Conservation (phyloP, 2,113 vertebrate genomes). For the Noturus placidus region DNA sequence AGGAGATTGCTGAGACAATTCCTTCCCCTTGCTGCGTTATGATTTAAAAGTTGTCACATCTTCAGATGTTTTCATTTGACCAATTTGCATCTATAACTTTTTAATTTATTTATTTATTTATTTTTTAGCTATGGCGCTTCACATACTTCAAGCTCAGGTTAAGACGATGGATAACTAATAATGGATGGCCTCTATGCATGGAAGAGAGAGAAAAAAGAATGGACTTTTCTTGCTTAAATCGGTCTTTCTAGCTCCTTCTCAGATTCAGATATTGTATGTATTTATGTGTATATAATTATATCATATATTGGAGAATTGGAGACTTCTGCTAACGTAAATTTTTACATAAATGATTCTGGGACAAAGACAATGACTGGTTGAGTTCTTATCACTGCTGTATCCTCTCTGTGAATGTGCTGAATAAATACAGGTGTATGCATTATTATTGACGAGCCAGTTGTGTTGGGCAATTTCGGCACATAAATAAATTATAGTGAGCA, state of each 20-base stretch:
- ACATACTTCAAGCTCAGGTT: background rate
- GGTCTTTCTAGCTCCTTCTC: background rate
- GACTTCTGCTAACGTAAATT: background rate
- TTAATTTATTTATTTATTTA: background rate
- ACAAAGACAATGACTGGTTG: background rate
- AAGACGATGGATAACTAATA: background rate
- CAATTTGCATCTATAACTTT: background rate
- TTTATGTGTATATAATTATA: background rate
- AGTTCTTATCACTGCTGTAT: background rate
- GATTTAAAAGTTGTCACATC: background rate
- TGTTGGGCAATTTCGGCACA: background rate
- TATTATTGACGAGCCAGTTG: conserved; percentile 5
- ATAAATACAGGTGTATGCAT: background rate
- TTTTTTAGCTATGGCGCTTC: background rate
- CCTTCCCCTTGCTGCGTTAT: background rate
- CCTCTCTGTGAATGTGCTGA: background rate
- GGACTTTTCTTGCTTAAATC: background rate
- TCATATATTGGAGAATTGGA: background rate
- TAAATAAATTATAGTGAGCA: conserved; percentile 11
- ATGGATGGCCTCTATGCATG: background rate
- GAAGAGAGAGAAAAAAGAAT: background rate
- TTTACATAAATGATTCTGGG: background rate
- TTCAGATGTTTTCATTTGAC: background rate
- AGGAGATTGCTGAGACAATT: background rate
- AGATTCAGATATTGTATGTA: background rate